Evolutionary conservation across 2,888 invertebrate genomes (phyloP).

Genomic region (Acanthopleura granulata): DNA sequence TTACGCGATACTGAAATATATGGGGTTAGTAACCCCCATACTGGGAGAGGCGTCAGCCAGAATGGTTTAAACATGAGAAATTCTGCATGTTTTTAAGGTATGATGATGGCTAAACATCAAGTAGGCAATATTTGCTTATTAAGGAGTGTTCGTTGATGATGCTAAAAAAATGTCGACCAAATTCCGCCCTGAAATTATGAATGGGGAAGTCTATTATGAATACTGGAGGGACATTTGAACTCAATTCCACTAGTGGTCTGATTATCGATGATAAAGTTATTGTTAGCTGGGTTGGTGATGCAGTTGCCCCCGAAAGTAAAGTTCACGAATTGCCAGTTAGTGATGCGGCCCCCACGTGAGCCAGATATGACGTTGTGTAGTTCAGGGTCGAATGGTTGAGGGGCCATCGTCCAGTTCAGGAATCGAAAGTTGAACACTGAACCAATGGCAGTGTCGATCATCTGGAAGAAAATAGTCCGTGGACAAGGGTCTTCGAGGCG

Average conservation of each 20-base stretch:
- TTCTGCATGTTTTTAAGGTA: no score
- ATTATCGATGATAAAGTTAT: constrained; percentile 5
- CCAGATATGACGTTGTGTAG: constrained; percentile 21
- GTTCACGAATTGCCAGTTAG: neutral
- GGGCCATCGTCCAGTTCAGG: constrained; percentile 18
- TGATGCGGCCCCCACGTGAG: neutral
- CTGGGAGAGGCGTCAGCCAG: no score
- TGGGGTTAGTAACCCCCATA: no score
- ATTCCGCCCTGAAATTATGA: no score
- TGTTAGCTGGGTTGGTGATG: neutral
- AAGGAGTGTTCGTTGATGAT: no score
- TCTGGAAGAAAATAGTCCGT: neutral
- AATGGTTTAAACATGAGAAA: no score
- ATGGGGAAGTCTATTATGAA: no score
- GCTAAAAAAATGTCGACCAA: no score
- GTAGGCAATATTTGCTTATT: no score
- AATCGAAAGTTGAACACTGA: constrained; percentile 16
- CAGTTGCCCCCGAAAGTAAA: neutral
- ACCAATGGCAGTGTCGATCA: neutral
- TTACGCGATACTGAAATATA: no score
- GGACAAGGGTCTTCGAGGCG: neutral
- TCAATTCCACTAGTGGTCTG: neutral
- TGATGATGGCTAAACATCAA: no score
- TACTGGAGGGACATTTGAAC: neutral
- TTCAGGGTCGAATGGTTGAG: constrained; percentile 8